Conservation (phyloP, 2,113 vertebrate species). For the Nycticorax nycticorax region DNA sequence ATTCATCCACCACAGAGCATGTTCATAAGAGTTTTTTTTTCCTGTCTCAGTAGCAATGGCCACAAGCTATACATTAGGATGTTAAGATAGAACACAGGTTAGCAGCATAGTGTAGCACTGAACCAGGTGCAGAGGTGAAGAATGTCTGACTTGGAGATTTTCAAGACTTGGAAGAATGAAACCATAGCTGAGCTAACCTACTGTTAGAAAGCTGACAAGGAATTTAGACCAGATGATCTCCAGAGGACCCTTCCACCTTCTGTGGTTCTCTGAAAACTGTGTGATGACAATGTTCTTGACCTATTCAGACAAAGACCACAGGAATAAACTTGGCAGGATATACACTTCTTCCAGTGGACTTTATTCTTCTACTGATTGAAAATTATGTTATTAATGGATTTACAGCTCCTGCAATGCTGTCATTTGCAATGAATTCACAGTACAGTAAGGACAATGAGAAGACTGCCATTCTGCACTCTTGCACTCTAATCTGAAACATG, state of each 20-base stretch:
- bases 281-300: not conserved
- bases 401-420: not conserved
- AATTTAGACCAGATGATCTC: not conserved
- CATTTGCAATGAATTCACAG: not conserved
- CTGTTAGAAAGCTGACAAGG: not conserved
- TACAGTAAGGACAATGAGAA: not conserved
- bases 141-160: not conserved
- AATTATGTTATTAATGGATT: not conserved
- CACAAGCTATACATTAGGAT: not conserved
- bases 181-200: not conserved
- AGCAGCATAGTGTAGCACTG: not conserved
- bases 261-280: not conserved
- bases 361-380: not conserved
- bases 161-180: not conserved
- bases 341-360: not conserved
- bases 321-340: not conserved
- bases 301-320: not conserved
- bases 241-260: not conserved
- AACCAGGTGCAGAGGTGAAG: not conserved
- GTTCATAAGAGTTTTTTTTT: not conserved
- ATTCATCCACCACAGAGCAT: not conserved
- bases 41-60: not conserved
- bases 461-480: rapidly evolving
- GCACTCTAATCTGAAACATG: not conserved
- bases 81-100: not conserved